Base-by-base conservation (phyloP, 2,888 invertebrate species). In the Tetrapedia diversipes region DNA sequence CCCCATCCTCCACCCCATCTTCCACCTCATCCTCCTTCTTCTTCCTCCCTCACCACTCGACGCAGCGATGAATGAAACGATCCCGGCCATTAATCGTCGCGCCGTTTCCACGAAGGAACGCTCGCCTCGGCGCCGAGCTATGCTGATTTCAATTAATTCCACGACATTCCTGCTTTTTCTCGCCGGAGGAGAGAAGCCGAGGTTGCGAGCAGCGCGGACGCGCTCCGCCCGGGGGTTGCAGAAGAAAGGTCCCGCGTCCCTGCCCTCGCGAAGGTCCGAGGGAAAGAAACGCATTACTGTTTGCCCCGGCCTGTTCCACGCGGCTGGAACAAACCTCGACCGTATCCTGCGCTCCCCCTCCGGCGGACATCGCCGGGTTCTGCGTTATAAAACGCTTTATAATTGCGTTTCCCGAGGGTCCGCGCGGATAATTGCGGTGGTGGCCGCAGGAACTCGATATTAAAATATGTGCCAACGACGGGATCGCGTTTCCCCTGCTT, bases 131-230 rank as follows among this genome's bases (percentile, higher is more conserved):
- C 77, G 76, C 73, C 76, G 80, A 87, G 83, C 82, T 86, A 87
- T 86, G 86, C 87, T 86, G 86, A 84, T 87, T 86, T 87, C 86
- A 84, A 87, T 87, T 85, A 87, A 87, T 87, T 79, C 84, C 75
- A 41, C 72, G 79, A 80, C 80, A 82, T 86, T 84, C 81, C 86
- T n/a, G 60, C 61, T 82, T 86, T 84, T 79, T 83, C 59, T 59
- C 76, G 37, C 63, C 14, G 32, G 39, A 19, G 61, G 47, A 22
- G 53, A 24, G 60, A 57, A 57, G 27, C 16, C 32, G 34, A 11
- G 70, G 54, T 47, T 14, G 56, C 14, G 27, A 70, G 37, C 51
- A 59, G 53, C 61, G 56, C 70, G 67, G 70, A 79, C 77, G 75
- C 71, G 75, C 71, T 61, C 56, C 51, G 14, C 57, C 7, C 39